A percentile compares a stretch with the other conserved stretches of the same genome.
phyloP scores from a whole-genome alignment of 2,113 vertebrate species.

The Microcebus lehilahytsara region DNA sequence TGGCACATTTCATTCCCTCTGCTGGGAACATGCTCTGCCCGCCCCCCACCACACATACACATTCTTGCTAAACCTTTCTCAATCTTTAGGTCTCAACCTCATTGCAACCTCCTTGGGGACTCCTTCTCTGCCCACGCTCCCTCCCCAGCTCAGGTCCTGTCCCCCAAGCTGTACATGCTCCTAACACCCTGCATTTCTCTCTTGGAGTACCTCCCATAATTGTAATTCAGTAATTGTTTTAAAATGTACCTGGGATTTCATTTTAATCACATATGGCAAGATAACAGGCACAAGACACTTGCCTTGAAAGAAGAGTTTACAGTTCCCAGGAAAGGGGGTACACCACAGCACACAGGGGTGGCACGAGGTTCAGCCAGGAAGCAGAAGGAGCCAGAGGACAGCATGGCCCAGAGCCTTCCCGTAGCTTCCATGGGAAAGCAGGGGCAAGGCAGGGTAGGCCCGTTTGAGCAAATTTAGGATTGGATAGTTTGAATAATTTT shows the following conservation, averaged over 20 bases:
- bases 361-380: not conserved
- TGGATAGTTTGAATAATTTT: not conserved
- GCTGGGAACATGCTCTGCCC: not conserved
- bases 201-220: not conserved
- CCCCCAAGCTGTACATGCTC: not conserved
- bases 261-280: not conserved
- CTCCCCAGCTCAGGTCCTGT: not conserved
- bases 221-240: not conserved
- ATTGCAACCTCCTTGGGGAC: not conserved
- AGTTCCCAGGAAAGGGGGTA: not conserved
- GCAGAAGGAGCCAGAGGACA: not conserved
- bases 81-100: not conserved
- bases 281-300: not conserved
- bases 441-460: not conserved
- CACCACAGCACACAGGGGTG: no score
- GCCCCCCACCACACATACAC: no score
- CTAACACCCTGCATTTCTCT: not conserved
- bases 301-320: not conserved
- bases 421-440: not conserved
- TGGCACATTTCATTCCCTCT: not conserved
- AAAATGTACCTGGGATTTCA: not conserved
- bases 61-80: not conserved
- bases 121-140: not conserved
- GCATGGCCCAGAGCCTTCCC: not conserved
- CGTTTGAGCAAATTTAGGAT: not conserved